Conservation (phyloP, 2,888 invertebrate species). For the Nymphalis urticae region DNA sequence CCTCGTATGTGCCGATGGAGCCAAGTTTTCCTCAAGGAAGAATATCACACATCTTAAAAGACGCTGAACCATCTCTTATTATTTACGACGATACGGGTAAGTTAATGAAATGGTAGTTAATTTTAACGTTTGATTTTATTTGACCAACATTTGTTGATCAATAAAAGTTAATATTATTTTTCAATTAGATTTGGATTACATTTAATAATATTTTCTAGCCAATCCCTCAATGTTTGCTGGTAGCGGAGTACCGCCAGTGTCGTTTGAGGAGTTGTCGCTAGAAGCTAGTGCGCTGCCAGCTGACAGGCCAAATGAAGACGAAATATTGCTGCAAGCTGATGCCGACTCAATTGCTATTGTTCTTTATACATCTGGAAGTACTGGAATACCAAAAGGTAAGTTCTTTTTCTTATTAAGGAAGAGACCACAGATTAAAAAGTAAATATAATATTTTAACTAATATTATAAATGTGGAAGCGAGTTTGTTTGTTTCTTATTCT, state of each 20-base stretch:
- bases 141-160: no score
- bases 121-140: no score
- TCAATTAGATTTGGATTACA: no score
- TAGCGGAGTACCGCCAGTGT: conserved; percentile 62
- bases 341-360: conserved; percentile 85
- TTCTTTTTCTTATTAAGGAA: not conserved
- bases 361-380: conserved; percentile 94
- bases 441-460: no score
- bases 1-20: conserved; percentile 92
- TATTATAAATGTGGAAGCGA: no score
- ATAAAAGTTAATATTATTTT: no score
- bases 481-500: no score
- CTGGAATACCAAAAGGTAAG: conserved; percentile 92
- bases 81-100: conserved; percentile 85
- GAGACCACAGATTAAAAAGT: no score
- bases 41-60: conserved; percentile 88
- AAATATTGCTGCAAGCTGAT: conserved; percentile 62
- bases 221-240: conserved; percentile 65
- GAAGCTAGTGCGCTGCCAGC: conserved; percentile 68
- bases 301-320: conserved; percentile 63
- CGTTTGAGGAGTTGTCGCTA: conserved; percentile 76
- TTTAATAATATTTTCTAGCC: conserved; percentile 47
- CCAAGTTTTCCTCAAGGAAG: conserved; percentile 86
- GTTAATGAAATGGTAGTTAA: conserved; percentile 14
- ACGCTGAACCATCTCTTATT: conserved; percentile 86